Evolutionary conservation across 2,797 vertebrate genomes (phyloP).

Genomic region (Antrozous pallidus): DNA sequence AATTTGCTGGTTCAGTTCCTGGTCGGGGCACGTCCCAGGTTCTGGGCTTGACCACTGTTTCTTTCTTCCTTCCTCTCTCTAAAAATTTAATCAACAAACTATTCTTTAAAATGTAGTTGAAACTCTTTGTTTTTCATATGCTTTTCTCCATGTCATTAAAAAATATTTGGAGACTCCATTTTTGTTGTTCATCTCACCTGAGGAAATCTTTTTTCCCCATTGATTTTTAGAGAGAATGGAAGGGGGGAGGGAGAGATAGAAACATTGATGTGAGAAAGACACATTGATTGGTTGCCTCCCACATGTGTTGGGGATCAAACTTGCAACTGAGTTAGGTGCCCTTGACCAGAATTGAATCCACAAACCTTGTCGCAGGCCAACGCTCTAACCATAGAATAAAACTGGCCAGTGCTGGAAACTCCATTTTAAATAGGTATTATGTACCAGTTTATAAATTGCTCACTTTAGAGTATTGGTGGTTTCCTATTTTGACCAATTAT

Average conservation of each 20-base stretch:
- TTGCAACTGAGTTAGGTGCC: too few species aligned
- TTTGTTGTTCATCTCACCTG: not conserved
- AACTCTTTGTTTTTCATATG: not conserved
- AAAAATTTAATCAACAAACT: not conserved
- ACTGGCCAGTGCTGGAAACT: not conserved
- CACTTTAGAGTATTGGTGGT: not conserved
- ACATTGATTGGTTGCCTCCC: too few species aligned
- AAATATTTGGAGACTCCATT: not conserved
- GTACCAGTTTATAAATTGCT: not conserved
- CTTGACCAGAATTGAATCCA: too few species aligned
- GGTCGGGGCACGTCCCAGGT: not conserved
- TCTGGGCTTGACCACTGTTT: not conserved
- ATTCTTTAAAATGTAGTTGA: not conserved
- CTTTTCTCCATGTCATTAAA: not conserved
- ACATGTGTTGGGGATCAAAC: too few species aligned
- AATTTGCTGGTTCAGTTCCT: not conserved
- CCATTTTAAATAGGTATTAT: not conserved
- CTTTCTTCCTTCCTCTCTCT: not conserved
- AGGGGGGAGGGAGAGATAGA: too few species aligned
- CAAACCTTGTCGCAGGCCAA: too few species aligned
- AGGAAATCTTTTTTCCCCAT: too few species aligned
- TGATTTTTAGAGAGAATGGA: too few species aligned
- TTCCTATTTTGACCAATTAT: not conserved
- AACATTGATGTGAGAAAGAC: too few species aligned
- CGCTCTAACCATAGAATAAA: too few species aligned